Conservation (phyloP, 2,797 vertebrate species). For the Danio tinwini region DNA sequence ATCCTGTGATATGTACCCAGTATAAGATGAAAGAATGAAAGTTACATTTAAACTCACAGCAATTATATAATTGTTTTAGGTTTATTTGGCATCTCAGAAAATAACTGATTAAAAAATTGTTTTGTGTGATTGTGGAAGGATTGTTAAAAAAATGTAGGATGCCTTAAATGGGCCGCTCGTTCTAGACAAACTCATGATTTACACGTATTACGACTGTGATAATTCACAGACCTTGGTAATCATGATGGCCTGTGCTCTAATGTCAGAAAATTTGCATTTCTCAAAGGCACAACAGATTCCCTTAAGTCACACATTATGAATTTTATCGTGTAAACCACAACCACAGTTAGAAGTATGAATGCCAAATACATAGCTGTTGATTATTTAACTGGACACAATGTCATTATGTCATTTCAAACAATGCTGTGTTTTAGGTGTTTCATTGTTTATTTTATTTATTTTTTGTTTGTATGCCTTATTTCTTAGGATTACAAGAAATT, state of each 20-base stretch:
- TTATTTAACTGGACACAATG: background rate
- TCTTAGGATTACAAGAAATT: too few relatives aligned
- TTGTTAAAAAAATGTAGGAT: background rate
- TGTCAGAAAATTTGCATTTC: background rate
- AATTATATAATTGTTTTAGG: background rate
- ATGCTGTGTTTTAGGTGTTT: background rate
- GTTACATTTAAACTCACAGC: too few relatives aligned
- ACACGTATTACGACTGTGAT: background rate
- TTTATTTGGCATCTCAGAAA: background rate
- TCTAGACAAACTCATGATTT: background rate
- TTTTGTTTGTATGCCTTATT: too few relatives aligned
- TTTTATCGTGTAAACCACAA: conserved; percentile 4
- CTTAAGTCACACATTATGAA: background rate
- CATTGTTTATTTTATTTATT: too few relatives aligned
- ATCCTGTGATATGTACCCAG: too few relatives aligned
- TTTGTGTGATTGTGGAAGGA: background rate
- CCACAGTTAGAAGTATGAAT: background rate
- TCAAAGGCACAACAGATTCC: background rate
- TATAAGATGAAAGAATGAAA: too few relatives aligned
- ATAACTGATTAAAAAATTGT: background rate
- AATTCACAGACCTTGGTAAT: background rate
- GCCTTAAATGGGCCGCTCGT: background rate
- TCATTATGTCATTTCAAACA: background rate
- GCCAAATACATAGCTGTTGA: background rate
- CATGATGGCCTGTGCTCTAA: background rate